These are phyloP conservation scores for Ophiothrix spiculata DNA, from an alignment of 35 echinoderm and acorn worm species.

Conservation along the genomic window DNA sequence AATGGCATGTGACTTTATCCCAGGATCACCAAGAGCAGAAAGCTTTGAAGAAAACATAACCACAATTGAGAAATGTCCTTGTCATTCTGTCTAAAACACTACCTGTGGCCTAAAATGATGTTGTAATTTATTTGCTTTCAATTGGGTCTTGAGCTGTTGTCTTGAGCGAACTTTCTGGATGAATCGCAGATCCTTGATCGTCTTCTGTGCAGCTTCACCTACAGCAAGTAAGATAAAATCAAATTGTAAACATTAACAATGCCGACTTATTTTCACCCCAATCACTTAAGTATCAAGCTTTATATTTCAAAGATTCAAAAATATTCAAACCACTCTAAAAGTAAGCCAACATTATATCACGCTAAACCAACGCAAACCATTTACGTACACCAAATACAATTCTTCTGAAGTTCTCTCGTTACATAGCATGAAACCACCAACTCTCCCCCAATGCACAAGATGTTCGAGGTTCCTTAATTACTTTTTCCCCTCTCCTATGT, in stretches of 20 bases:
- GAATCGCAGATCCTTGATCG: slow-evolving; percentile 48
- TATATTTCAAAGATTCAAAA: not conserved
- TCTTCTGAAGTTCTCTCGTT: not conserved
- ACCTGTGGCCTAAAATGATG: slow-evolving; percentile 63
- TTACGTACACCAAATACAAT: too few species aligned
- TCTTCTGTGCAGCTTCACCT: slow-evolving; percentile 53
- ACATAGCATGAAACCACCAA: not conserved
- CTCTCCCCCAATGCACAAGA: too few species aligned
- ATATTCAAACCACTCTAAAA: not conserved
- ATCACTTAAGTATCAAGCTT: not conserved
- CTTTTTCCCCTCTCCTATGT: too few species aligned
- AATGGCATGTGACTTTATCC: too few species aligned
- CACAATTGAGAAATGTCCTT: slow-evolving; percentile 32
- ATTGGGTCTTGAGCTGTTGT: slow-evolving; percentile 30
- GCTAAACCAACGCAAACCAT: too few species aligned
- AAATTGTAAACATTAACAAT: not conserved
- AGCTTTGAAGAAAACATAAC: too few species aligned
- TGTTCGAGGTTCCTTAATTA: too few species aligned
- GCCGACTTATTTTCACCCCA: not conserved
- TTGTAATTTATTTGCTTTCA: slow-evolving; percentile 71
- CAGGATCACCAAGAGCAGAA: too few species aligned
- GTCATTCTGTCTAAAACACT: slow-evolving; percentile 38
- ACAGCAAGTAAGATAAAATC: not conserved
- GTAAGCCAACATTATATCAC: too few species aligned
- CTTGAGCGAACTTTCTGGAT: slow-evolving; percentile 55